phyloP scores from a whole-genome alignment of 2,113 vertebrate genomes.

The Alethe diademata region DNA sequence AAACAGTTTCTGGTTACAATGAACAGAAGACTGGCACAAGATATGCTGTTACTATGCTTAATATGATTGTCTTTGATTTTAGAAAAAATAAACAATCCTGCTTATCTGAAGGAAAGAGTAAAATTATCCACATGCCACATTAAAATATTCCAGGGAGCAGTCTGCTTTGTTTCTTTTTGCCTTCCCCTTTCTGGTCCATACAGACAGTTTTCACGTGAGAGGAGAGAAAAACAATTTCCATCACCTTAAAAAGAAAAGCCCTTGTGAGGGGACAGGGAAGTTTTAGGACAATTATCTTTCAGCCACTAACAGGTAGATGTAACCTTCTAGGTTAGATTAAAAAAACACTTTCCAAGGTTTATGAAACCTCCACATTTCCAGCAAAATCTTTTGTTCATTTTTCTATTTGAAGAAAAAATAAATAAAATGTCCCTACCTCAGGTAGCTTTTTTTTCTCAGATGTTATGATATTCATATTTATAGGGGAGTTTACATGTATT shows the following conservation, averaged over 20 bases:
- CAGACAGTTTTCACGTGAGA: fast-evolving
- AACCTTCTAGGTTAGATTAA: background rate
- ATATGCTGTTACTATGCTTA: background rate
- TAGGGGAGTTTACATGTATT: slow-evolving; percentile 8
- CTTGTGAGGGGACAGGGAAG: background rate
- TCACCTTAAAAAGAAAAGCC: background rate
- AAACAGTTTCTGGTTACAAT: background rate
- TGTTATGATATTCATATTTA: slow-evolving; percentile 23
- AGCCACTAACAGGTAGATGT: background rate
- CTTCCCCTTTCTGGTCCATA: background rate
- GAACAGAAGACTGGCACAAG: background rate
- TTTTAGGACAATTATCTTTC: background rate
- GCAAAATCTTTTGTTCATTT: background rate
- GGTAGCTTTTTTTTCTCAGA: background rate
- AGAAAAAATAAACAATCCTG: background rate
- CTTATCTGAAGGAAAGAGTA: background rate
- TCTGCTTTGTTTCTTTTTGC: background rate
- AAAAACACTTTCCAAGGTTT: background rate
- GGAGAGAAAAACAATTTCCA: background rate
- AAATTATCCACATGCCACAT: background rate
- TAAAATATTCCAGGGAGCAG: background rate
- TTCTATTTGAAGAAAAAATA: background rate
- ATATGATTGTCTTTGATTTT: background rate
- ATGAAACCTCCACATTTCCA: background rate
- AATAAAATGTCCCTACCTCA: background rate